Conservation (phyloP, 2,113 vertebrate species). For the Gymnarchus niloticus region DNA sequence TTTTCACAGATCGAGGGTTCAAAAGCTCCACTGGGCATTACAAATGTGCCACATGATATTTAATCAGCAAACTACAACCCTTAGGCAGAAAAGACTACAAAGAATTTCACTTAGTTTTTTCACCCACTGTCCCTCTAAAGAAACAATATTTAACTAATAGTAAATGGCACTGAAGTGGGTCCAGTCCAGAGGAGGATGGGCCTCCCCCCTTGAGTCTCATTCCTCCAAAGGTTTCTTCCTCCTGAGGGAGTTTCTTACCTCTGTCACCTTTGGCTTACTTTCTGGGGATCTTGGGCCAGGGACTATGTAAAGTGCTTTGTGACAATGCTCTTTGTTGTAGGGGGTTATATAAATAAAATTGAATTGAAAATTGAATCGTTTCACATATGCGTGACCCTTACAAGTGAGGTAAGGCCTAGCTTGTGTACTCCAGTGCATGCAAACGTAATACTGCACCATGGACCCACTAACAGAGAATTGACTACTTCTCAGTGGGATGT, state of each 20-base stretch:
- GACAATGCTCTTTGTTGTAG: too few species aligned
- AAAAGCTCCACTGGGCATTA: conserved; percentile 57
- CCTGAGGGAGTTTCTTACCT: too few species aligned
- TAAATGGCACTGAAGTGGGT: conserved; percentile 50
- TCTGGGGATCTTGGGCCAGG: too few species aligned
- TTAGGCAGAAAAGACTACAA: conserved; percentile 30
- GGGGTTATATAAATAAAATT: too few species aligned
- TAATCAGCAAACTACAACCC: conserved; percentile 47
- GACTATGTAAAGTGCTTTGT: too few species aligned
- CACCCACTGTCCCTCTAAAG: conserved; percentile 32
- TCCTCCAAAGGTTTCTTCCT: too few species aligned
- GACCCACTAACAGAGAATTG: conserved; percentile 92
- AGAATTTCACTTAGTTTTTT: conserved; percentile 48
- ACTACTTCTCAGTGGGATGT: conserved; percentile 82
- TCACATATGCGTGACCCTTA: conserved; percentile 70
- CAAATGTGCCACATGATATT: conserved; percentile 51
- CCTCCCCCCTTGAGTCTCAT: too few species aligned
- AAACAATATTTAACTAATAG: conserved; percentile 61
- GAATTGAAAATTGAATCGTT: too few species aligned
- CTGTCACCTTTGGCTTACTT: too few species aligned
- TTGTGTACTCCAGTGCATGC: conserved; percentile 80
- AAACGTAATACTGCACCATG: conserved; percentile 87
- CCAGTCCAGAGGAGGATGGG: conserved; percentile 24
- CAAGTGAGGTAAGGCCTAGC: conserved; percentile 83
- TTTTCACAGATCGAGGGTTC: conserved; percentile 59